Percentiles rank a stretch among this genome's conserved stretches.
Evolutionary conservation across 1,140 invertebrate species (phyloP).

Genomic region (Bombus waltoni): DNA sequence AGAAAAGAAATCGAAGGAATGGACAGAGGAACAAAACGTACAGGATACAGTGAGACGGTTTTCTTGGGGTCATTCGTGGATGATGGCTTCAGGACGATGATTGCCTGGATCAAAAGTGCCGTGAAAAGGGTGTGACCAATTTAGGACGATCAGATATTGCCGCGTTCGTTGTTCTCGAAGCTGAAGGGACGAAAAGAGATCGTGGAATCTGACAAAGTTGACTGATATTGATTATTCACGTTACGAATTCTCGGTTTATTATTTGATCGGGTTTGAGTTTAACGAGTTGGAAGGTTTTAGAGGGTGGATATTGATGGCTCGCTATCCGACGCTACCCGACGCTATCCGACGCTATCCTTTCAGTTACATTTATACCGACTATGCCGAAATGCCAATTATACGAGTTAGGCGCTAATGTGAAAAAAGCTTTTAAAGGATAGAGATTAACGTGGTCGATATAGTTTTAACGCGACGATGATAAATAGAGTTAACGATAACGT

Average conservation of each 20-base stretch:
- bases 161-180: constrained; percentile 15
- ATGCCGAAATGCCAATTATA: too few species aligned
- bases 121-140: constrained; percentile 52
- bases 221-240: constrained; percentile 38
- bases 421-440: too few species aligned
- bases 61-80: constrained; percentile 44
- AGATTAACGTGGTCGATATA: background rate
- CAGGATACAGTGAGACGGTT: background rate
- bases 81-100: constrained; percentile 52
- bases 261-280: background rate
- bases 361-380: background rate
- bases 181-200: background rate
- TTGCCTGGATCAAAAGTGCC: constrained; percentile 50
- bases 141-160: constrained; percentile 47
- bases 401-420: too few species aligned
- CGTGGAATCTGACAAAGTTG: constrained; percentile 11
- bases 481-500: background rate
- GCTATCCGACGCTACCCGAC: background rate
- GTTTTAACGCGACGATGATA: background rate
- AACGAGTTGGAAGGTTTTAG: background rate
- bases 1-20: constrained; percentile 6
- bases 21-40: background rate
- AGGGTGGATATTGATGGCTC: background rate
- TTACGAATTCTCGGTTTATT: background rate
- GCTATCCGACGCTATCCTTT: too few species aligned